Conservation (phyloP, 2,888 invertebrate species). For the Gandaritis pyraliata region DNA sequence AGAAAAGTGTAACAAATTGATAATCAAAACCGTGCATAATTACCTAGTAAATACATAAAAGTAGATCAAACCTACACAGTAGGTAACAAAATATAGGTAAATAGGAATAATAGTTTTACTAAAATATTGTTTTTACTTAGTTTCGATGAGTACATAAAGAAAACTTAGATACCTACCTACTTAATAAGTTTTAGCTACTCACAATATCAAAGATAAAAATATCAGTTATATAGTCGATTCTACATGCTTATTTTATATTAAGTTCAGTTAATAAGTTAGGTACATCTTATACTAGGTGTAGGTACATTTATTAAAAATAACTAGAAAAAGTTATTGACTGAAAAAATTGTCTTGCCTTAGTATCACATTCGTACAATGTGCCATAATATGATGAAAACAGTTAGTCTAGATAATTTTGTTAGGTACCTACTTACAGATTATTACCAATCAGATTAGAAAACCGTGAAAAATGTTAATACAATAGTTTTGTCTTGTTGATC, state of each 20-base stretch:
- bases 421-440: too few species aligned
- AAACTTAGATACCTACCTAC: background rate
- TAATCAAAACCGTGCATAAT: too few species aligned
- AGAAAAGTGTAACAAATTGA: too few species aligned
- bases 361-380: too few species aligned
- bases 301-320: background rate
- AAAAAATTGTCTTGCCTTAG: background rate
- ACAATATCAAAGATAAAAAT: conserved; percentile 20
- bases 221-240: background rate
- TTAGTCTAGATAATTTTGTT: too few species aligned
- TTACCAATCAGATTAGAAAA: too few species aligned
- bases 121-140: background rate
- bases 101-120: background rate
- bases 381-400: too few species aligned
- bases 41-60: background rate
- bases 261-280: background rate
- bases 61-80: background rate
- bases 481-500: too few species aligned
- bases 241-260: background rate
- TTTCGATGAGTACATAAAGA: background rate
- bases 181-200: conserved; percentile 2
- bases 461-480: too few species aligned
- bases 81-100: conserved; percentile 1
- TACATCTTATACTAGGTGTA: background rate
- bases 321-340: background rate